Evolutionary conservation across 2,888 invertebrate genomes (phyloP), one percentile per base, ranked within the genome.

Genomic region (Phytoseiulus persimilis): DNA sequence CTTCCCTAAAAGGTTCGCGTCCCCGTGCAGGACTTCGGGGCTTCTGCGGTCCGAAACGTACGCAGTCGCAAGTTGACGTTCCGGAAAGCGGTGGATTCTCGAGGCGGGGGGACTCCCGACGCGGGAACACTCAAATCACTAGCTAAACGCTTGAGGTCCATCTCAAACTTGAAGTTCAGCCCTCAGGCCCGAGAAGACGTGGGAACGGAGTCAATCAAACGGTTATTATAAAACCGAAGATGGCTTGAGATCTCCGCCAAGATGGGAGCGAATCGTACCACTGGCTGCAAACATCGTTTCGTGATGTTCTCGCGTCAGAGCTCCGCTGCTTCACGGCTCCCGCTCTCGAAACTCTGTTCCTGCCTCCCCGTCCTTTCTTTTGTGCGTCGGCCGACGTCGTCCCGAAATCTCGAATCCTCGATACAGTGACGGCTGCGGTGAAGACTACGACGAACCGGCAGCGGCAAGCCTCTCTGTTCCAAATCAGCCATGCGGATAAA

Each of bases 401-500:
- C 65, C 65, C 65, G 65, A 65, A 65, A 65, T 46, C 14, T 46
- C 46, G 14, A 46, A 46, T 14, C 23, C 65, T 65, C 65, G 28
- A 65, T 65, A 65, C 65, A 11, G 28, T 28, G 65, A 28, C 65
- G 65, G 65, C 65, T 65, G 65, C 28, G 65, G 65, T 39, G 39
- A 39, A 39, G 39, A 39, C 39, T 39, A 39, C 65, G 65, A 28
- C 65, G 65, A 65, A 6, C 65, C 65, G 65, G 18, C 23, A 18
- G 65, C 65, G 18, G 65, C 65, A 65, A 65, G 65, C 65, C 65
- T 65, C 65, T 87, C 87, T 87, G 87, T 87, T 87, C 87, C 87
- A 87, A 87, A 87, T 87, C 87, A 87, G 87, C 87, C 39, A 87
- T 28, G 87, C 87, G 33, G n/a, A 87, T 87, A 33, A 87, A 87